Evolutionary conservation across 2,113 vertebrate genomes (phyloP), one percentile per base, ranked within the genome.

Genomic region (Macrotus californicus): DNA sequence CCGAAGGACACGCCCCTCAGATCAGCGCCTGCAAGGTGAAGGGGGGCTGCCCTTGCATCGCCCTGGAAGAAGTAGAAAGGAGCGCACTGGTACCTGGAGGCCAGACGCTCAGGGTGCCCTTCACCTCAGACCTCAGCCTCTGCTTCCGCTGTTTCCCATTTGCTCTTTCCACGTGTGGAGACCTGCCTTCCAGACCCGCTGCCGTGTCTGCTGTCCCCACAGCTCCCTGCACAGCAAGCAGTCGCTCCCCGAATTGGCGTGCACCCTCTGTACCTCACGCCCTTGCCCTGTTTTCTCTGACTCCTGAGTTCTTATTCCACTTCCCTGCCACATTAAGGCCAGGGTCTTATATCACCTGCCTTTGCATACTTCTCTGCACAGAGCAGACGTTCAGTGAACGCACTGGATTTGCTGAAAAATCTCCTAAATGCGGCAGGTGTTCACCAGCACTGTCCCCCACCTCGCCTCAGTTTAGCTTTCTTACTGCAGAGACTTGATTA

Each of bases 21-120:
- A 7, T 39, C 52, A 19, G 3, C 0, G 0, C 24, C 11, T 18
- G 6, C 0, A 1, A 15, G 6, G 8, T 4, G 21, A 34, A 83
- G 50, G 70, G 52, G 87, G 39, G 22, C 7, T 34, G 52, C n/a
- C 18, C 29, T 56, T 22, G 1, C 0, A 1, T 29, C 6, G 13
- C 48, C 24, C 48, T n/a, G 21, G 39, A 16, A 39, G 70, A 75
- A 41, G 15, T 15, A 15, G 13, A 41, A 76, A 76, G 85, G 13
- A 43, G 56, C 31, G 18, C 12, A 19, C 56, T 24, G 18, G 61
- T 26, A 10, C 6, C 31, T 1, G 3, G 26, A 48, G 52, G 5
- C 61, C 59, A 5, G 76, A 73, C 41, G 15, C 22, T 39, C 19
- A 5, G 39, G 3, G 39, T 39, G 10, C 16, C 52, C 39, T 73